Evolutionary conservation across 1,140 invertebrate species (phyloP), one percentile per base, ranked within the genome.

Genomic region (Caenorhabditis tropicalis): DNA sequence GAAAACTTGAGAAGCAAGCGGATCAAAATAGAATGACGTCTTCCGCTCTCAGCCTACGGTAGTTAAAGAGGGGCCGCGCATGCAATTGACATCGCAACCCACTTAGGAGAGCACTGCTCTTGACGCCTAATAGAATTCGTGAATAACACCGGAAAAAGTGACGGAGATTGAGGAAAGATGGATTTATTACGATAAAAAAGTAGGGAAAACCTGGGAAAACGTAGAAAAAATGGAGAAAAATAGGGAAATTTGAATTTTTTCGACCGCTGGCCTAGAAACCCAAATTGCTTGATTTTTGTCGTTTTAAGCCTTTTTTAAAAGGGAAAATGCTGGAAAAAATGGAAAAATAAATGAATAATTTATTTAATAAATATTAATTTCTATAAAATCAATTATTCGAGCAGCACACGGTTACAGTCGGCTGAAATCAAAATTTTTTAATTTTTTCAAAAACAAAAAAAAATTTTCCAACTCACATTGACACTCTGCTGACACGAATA

Each of bases 341-440:
- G n/a, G n/a, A n/a, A n/a, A n/a, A n/a, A n/a, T n/a, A n/a, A n/a
- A n/a, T n/a, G n/a, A n/a, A n/a, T n/a, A n/a, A n/a, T n/a, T n/a
- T n/a, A n/a, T n/a, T n/a, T n/a, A n/a, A n/a, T n/a, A n/a, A n/a
- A n/a, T n/a, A n/a, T n/a, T n/a, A n/a, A n/a, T n/a, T n/a, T n/a
- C n/a, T n/a, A n/a, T n/a, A n/a, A n/a, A 33, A 19, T 70, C 31
- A 70, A 6, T 31, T 43, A 10, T 74, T 74, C 3, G 88, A 87
- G 81, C 89, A 89, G 65, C 89, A 89, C 43, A 89, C 87, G 56
- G 90, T 81, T 2, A 89, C 88, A 16, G 81, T 82, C 15, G 83
- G 81, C 88, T 89, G 27, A 74, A 86, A 80, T 81, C 49, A 16
- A 82, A 81, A 58, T 58, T 58, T 58, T 58, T 58, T 27, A 27